phyloP scores from a whole-genome alignment of 2,888 invertebrate genomes.

The Chrysina gloriosa region DNA sequence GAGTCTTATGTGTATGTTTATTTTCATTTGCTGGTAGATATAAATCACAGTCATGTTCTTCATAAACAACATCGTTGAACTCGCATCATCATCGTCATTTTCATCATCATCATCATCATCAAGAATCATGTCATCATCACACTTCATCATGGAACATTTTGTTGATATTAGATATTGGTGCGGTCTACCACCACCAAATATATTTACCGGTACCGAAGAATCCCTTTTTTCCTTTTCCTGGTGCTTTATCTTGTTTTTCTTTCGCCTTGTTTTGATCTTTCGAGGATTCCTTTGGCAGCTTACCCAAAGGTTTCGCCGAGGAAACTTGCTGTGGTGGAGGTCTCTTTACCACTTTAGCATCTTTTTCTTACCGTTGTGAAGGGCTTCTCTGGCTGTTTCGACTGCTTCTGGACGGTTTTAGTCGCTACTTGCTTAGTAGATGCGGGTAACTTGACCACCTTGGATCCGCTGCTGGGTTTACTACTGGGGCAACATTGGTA shows the following conservation, averaged over 20 bases:
- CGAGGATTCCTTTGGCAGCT: slow-evolving; percentile 57
- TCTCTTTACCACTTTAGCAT: slow-evolving; percentile 49
- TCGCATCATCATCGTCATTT: slow-evolving; percentile 18
- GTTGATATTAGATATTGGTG: slow-evolving; percentile 39
- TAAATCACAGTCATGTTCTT: slow-evolving; percentile 22
- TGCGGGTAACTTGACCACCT: slow-evolving; percentile 54
- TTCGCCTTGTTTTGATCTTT: slow-evolving; percentile 65
- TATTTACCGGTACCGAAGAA: slow-evolving; percentile 87
- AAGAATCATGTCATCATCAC: slow-evolving; percentile 49
- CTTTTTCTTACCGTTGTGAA: slow-evolving; percentile 63
- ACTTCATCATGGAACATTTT: slow-evolving; percentile 60
- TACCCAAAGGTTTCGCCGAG: slow-evolving; percentile 38
- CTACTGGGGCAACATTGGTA: slow-evolving; percentile 93
- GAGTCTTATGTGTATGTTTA: slow-evolving; percentile 1
- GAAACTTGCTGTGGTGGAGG: slow-evolving; percentile 47
- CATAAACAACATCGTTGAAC: slow-evolving; percentile 11
- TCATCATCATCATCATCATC: slow-evolving; percentile 27
- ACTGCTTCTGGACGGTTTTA: slow-evolving; percentile 42
- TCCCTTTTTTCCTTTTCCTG: slow-evolving; percentile 80
- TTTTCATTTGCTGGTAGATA: slow-evolving; percentile 10
- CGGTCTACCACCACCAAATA: slow-evolving; percentile 80
- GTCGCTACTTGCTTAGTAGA: slow-evolving; percentile 49
- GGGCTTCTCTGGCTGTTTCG: slow-evolving; percentile 64
- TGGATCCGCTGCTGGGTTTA: slow-evolving; percentile 74
- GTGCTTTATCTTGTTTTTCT: slow-evolving; percentile 67